These are phyloP conservation scores for Phaonia tiefii DNA, from an alignment of 2,888 invertebrate species.

Conservation along the genomic window DNA sequence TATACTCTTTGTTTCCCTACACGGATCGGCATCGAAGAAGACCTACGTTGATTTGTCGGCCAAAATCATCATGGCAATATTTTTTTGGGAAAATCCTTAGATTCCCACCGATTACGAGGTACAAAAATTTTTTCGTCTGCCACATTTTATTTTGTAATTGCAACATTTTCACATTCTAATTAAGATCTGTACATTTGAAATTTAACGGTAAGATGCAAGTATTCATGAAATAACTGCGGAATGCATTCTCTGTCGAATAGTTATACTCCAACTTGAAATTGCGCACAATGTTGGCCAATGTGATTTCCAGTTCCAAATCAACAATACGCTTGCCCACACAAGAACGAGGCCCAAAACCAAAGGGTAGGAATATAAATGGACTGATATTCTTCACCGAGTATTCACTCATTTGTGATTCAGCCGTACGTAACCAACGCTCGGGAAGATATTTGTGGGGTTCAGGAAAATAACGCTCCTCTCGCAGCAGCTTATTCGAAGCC, in stretches of 20 bases:
- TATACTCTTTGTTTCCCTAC: too few relatives aligned
- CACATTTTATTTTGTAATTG: not conserved
- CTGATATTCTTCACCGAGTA: conserved; percentile 69
- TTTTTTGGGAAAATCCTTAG: too few relatives aligned
- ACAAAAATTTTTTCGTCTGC: too few relatives aligned
- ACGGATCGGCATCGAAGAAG: too few relatives aligned
- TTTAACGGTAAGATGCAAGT: conserved; percentile 76
- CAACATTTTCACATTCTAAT: too few relatives aligned
- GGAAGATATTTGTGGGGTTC: conserved; percentile 85
- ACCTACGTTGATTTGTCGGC: too few relatives aligned
- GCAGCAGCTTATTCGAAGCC: conserved; percentile 84
- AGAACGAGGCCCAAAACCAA: conserved; percentile 80
- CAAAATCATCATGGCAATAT: too few relatives aligned
- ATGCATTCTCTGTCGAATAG: conserved; percentile 74
- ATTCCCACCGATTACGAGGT: too few relatives aligned
- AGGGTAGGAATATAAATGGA: conserved; percentile 75
- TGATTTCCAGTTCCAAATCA: conserved; percentile 85
- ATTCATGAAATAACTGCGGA: conserved; percentile 72
- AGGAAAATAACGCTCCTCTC: conserved; percentile 84
- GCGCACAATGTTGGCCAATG: conserved; percentile 80
- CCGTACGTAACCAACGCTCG: conserved; percentile 86
- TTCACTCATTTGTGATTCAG: conserved; percentile 81
- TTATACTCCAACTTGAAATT: conserved; percentile 79
- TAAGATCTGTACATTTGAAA: conserved; percentile 73
- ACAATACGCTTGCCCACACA: conserved; percentile 88